Conservation (phyloP, 2,888 invertebrate species). For the Leptopterna dolabrata region DNA sequence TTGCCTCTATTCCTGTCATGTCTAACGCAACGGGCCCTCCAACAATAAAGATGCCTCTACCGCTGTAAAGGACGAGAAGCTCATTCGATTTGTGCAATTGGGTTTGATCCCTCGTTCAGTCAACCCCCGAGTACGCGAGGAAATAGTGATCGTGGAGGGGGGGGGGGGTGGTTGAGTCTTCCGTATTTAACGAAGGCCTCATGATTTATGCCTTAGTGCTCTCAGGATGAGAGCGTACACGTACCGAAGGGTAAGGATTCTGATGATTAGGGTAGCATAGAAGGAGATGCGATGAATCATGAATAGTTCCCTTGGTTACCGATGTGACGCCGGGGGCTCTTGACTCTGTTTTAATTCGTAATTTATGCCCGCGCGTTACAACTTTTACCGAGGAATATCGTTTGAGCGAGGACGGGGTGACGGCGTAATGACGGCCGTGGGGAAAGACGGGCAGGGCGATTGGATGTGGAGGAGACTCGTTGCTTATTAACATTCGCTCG, state of each 20-base stretch:
- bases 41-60: no score
- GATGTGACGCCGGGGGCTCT: not conserved
- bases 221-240: not conserved
- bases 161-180: no score
- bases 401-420: not conserved
- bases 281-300: not conserved
- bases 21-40: no score
- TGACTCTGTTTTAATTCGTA: not conserved
- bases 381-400: not conserved
- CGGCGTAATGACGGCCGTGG: no score
- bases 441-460: no score
- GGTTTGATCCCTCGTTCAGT: not conserved
- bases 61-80: not conserved
- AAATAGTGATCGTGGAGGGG: not conserved
- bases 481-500: no score
- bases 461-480: no score
- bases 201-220: not conserved
- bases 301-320: constrained; percentile 5
- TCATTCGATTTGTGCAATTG: not conserved
- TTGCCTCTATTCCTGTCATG: no score
- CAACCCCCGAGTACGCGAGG: not conserved
- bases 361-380: not conserved
- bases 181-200: not conserved
- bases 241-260: not conserved
- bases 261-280: not conserved